These are phyloP conservation scores for Caiman crocodilus DNA, from an alignment of 2,797 vertebrate genomes.

Conservation along the genomic window DNA sequence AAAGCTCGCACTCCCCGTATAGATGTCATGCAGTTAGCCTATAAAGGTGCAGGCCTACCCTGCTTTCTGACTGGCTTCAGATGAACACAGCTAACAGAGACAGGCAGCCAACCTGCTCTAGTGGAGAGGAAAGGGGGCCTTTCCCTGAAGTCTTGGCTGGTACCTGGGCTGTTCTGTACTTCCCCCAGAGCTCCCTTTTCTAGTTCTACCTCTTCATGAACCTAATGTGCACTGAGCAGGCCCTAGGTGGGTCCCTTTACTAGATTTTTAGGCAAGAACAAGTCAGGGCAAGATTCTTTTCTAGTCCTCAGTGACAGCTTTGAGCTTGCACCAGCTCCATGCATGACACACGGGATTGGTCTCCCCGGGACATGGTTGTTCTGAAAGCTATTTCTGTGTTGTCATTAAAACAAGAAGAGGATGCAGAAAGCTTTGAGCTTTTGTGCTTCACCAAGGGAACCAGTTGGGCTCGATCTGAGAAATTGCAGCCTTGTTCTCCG, in stretches of 20 bases:
- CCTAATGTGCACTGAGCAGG: background rate
- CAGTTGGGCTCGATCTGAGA: accelerated
- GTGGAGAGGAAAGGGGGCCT: background rate
- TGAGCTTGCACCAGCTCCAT: background rate
- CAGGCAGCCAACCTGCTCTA: background rate
- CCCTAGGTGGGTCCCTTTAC: background rate
- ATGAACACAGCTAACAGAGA: too few species aligned
- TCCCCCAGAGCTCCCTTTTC: background rate
- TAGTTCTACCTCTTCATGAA: background rate
- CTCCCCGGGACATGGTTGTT: background rate
- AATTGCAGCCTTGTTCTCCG: accelerated
- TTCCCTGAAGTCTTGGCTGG: background rate
- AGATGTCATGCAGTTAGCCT: too few species aligned
- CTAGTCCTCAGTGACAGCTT: background rate
- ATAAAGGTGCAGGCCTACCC: too few species aligned
- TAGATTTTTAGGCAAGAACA: background rate
- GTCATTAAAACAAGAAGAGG: accelerated
- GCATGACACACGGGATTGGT: background rate
- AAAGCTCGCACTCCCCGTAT: too few species aligned
- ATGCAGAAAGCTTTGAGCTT: accelerated
- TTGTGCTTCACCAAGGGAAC: background rate
- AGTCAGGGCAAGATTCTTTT: background rate
- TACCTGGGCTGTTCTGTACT: background rate
- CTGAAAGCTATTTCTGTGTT: background rate
- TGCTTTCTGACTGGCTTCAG: too few species aligned